Conservation (phyloP, 1,140 invertebrate genomes). For the Aphelinus certus region DNA sequence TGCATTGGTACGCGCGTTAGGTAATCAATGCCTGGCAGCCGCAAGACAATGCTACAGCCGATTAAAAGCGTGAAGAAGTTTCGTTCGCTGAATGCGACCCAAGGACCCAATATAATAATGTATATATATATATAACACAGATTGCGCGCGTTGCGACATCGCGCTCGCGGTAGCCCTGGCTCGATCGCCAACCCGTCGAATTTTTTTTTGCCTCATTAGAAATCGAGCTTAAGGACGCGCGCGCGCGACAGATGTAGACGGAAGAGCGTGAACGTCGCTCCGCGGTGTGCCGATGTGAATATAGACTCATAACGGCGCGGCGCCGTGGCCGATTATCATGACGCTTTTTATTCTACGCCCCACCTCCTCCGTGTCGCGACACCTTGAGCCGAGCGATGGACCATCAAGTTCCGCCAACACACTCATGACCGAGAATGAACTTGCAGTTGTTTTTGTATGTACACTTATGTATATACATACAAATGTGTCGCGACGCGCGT, state of each 20-base stretch:
- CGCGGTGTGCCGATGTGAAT: slow-evolving; percentile 37
- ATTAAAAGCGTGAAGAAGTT: slow-evolving; percentile 33
- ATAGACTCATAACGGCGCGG: slow-evolving; percentile 7
- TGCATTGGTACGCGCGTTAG: slow-evolving; percentile 15
- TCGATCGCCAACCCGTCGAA: slow-evolving; percentile 47
- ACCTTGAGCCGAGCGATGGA: slow-evolving; percentile 49
- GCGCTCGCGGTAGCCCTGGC: slow-evolving; percentile 44
- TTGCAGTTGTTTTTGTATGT: slow-evolving; percentile 9
- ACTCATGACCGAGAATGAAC: slow-evolving; percentile 33
- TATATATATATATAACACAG: slow-evolving; percentile 5
- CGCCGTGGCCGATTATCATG: slow-evolving; percentile 32
- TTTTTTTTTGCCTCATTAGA: slow-evolving; percentile 57
- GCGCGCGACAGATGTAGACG: slow-evolving; percentile 14
- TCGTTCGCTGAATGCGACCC: slow-evolving; percentile 2
- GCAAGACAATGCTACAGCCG: slow-evolving; percentile 11
- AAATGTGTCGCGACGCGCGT: slow-evolving; percentile 23
- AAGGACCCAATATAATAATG: slow-evolving; percentile 1
- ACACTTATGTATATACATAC: neutral
- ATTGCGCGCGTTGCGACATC: slow-evolving; percentile 5
- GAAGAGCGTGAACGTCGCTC: slow-evolving; percentile 32
- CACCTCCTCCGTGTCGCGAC: slow-evolving; percentile 8
- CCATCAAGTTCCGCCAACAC: slow-evolving; percentile 49
- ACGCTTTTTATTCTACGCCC: slow-evolving; percentile 25
- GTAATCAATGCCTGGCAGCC: neutral
- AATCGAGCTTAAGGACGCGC: slow-evolving; percentile 61